Evolutionary conservation across 2,888 invertebrate genomes (phyloP).

Genomic region (Rhingia rostrata): DNA sequence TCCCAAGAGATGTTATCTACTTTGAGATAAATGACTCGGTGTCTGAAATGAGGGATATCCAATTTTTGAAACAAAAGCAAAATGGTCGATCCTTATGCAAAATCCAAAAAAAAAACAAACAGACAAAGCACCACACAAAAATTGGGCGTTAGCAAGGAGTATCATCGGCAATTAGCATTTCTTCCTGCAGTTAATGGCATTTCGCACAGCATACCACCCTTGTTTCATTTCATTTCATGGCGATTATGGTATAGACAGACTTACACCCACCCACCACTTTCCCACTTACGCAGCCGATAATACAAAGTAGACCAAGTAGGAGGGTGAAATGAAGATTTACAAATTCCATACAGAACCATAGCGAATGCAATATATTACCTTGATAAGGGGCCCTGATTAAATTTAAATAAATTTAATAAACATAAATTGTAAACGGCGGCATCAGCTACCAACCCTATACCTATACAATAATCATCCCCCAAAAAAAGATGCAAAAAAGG

Average conservation of each 20-base stretch:
- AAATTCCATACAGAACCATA: slow-evolving; percentile 71
- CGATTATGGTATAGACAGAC: slow-evolving; percentile 68
- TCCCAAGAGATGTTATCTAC: slow-evolving; percentile 67
- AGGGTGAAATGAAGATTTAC: slow-evolving; percentile 65
- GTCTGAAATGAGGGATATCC: slow-evolving; percentile 41
- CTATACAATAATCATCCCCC: slow-evolving; percentile 10
- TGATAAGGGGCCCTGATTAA: slow-evolving; percentile 79
- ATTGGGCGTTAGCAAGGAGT: slow-evolving; percentile 73
- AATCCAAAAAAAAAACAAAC: slow-evolving; percentile 45
- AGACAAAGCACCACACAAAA: slow-evolving; percentile 13
- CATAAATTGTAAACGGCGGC: slow-evolving; percentile 81
- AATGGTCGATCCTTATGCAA: slow-evolving; percentile 54
- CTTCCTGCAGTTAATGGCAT: slow-evolving; percentile 76
- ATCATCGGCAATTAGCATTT: slow-evolving; percentile 76
- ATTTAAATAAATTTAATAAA: slow-evolving; percentile 83
- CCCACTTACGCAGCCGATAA: slow-evolving; percentile 6
- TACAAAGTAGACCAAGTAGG: slow-evolving; percentile 8
- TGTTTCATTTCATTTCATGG: slow-evolving; percentile 70
- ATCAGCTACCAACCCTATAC: slow-evolving; percentile 51
- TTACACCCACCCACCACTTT: slow-evolving; percentile 10
- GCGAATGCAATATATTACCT: slow-evolving; percentile 74
- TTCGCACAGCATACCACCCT: slow-evolving; percentile 65
- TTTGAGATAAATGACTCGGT: slow-evolving; percentile 45
- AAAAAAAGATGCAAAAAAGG: slow-evolving; percentile 40
- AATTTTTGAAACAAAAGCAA: slow-evolving; percentile 51